Base-by-base conservation (phyloP, 2,888 invertebrate genomes). In the Monochamus alternatus region DNA sequence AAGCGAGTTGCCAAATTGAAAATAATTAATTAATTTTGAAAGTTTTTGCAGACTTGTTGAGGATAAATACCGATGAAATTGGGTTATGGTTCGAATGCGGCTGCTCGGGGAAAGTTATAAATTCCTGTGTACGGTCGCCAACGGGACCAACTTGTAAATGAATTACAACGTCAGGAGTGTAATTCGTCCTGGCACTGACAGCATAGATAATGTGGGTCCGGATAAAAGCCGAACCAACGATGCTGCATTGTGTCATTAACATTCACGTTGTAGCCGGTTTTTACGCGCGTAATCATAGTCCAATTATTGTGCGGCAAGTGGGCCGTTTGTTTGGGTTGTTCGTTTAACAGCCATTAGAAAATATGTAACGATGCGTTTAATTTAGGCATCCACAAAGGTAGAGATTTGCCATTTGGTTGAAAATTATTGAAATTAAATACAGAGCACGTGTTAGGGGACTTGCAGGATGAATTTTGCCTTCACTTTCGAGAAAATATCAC, bases 151-250 rank as follows among this genome's bases (percentile, higher is more conserved):
- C 79, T 83, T 81, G 81, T 83, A 81, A 83, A 83, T 83, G 81
- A 83, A 83, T 83, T 83, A 82, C 81, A 81, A 81, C 82, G 77
- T 81, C 80, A 78, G 79, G 81, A 80, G 76, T 79, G 79, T 82
- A 81, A 83, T 82, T 81, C 81, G 78, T 81, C 81, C 81, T 81
- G 82, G 81, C 79, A 81, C 80, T 83, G 82, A 80, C 82, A 81
- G 81, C 75, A 78, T 77, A 80, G 81, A 81, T 82, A 83, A 81
- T 82, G 81, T 74, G 81, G 82, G 81, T 83, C 80, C 78, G 79
- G 74, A 78, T 75, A 67, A 66, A 75, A 63, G 22, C 65, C 60
- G 65, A 64, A 70, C 55, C 58, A 47, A 71, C 70, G 60, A 47
- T 70, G 71, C 68, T 52, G 64, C 51, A 59, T 58, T 64, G 68